Conservation (phyloP, 2,113 vertebrate species). For the Phycodurus eques region DNA sequence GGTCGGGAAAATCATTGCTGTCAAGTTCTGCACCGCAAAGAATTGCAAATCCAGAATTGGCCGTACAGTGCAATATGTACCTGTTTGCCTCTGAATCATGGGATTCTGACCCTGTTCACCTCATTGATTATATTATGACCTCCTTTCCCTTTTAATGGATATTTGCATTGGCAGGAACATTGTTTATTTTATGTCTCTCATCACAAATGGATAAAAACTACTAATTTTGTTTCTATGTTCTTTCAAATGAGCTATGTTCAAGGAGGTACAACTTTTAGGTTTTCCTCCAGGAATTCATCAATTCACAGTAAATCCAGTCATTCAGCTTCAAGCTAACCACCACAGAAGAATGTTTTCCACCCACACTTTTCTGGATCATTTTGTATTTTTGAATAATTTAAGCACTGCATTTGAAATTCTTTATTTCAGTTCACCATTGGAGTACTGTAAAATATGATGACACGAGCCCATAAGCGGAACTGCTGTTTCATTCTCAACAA, state of each 20-base stretch:
- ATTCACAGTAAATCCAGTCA: constrained; percentile 50
- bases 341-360: constrained; percentile 17
- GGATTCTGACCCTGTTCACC: constrained; percentile 50
- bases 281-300: constrained; percentile 43
- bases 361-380: constrained; percentile 31
- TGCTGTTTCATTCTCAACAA: constrained; percentile 37
- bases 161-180: not conserved
- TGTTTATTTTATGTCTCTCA: not conserved
- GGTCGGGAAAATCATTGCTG: constrained; percentile 15
- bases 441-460: constrained; percentile 36
- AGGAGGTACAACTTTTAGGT: constrained; percentile 9
- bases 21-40: constrained; percentile 14
- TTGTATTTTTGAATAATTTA: constrained; percentile 56
- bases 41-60: no score
- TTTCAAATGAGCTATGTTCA: not conserved
- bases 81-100: constrained; percentile 19
- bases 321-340: constrained; percentile 15
- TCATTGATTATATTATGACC: constrained; percentile 21
- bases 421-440: constrained; percentile 14
- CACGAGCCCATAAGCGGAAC: constrained; percentile 29
- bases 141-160: constrained; percentile 3
- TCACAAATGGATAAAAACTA: not conserved
- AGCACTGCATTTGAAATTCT: constrained; percentile 30
- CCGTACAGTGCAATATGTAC: not conserved
- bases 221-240: not conserved